Evolutionary conservation across 2,888 invertebrate species (phyloP).

Genomic region (Lomographa bimaculata): DNA sequence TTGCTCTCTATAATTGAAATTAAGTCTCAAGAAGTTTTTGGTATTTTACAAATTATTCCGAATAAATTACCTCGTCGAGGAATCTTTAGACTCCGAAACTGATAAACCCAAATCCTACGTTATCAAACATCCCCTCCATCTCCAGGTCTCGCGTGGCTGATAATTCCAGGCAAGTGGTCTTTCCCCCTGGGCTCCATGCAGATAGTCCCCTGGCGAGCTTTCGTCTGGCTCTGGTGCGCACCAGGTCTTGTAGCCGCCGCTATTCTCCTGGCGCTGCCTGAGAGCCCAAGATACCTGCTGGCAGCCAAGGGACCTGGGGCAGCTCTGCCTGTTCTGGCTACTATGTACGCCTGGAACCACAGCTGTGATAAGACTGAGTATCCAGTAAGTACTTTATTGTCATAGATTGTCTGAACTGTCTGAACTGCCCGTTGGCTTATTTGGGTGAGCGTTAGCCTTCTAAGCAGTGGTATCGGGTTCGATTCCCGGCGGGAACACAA

Average conservation of each 20-base stretch:
- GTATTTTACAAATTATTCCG: no score
- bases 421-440: no score
- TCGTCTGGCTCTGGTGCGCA: constrained; percentile 86
- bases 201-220: constrained; percentile 90
- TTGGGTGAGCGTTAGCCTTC: no score
- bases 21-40: no score
- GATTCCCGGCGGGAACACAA: no score
- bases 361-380: constrained; percentile 51
- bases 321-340: constrained; percentile 84
- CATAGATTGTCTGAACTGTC: no score
- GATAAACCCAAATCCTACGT: no score
- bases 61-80: no score
- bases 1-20: no score
- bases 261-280: constrained; percentile 85
- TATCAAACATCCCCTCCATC: no score
- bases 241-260: constrained; percentile 85
- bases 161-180: constrained; percentile 85
- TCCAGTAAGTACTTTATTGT: constrained; percentile 64
- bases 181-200: constrained; percentile 63
- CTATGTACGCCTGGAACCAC: constrained; percentile 81
- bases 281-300: constrained; percentile 90
- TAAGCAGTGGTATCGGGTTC: no score
- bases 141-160: constrained; percentile 86
- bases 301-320: constrained; percentile 84
- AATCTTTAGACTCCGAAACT: no score